Conservation (phyloP, 2,888 invertebrate genomes). For the Leptinotarsa rubiginosa region DNA sequence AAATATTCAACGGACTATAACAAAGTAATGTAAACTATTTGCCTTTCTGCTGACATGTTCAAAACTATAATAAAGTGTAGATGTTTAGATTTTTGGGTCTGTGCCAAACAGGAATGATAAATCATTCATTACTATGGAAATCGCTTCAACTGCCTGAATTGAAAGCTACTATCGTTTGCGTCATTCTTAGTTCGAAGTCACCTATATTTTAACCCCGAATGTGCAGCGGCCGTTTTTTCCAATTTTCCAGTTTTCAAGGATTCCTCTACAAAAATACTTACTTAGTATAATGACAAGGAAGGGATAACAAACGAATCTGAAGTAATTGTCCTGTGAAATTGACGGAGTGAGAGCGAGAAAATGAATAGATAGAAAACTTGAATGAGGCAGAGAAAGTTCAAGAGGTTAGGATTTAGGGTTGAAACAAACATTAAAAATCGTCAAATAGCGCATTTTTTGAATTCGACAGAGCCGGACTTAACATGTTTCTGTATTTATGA, state of each 20-base stretch:
- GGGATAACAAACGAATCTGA: too few species aligned
- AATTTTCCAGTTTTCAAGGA: neutral
- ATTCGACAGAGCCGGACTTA: too few species aligned
- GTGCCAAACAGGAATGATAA: slow-evolving; percentile 10
- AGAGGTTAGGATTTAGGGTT: too few species aligned
- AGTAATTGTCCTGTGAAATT: too few species aligned
- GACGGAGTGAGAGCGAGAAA: too few species aligned
- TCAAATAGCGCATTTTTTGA: too few species aligned
- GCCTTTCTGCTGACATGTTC: neutral
- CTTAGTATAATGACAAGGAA: neutral
- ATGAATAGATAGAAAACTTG: too few species aligned
- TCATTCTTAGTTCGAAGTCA: slow-evolving; percentile 5
- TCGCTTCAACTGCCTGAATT: neutral
- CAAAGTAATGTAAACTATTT: neutral
- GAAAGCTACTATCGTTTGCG: slow-evolving; percentile 6
- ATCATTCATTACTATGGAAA: neutral
- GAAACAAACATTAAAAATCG: too few species aligned
- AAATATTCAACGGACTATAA: neutral
- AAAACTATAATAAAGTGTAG: slow-evolving; percentile 1
- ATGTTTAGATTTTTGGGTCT: neutral
- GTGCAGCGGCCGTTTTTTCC: neutral
- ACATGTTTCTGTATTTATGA: too few species aligned
- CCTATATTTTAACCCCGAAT: neutral
- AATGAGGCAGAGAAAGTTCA: too few species aligned
- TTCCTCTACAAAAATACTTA: neutral